Evolutionary conservation across 1,140 invertebrate species (phyloP).

Genomic region (Nasonia giraulti): DNA sequence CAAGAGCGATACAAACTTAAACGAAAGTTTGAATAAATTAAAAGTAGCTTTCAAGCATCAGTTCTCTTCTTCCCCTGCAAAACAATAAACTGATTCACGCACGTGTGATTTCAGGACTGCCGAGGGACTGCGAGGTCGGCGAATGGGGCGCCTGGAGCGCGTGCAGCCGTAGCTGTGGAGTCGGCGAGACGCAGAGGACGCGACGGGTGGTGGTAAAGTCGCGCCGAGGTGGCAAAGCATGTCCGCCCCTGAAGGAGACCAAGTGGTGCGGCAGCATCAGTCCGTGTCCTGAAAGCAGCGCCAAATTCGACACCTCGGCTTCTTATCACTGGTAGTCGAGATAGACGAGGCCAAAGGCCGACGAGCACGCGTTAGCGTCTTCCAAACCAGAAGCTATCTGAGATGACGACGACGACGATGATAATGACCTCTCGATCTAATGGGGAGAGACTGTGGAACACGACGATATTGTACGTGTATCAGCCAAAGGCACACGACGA

Average conservation of each 20-base stretch:
- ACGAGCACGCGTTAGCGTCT: conserved; percentile 27
- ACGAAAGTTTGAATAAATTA: too few species aligned
- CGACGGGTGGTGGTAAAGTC: conserved; percentile 84
- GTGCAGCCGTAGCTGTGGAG: conserved; percentile 90
- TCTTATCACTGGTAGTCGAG: conserved; percentile 26
- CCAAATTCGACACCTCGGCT: background rate
- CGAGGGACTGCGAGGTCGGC: conserved; percentile 87
- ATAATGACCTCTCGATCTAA: background rate
- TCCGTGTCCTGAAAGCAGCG: conserved; percentile 74
- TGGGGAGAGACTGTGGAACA: background rate
- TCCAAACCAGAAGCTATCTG: background rate
- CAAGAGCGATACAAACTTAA: too few species aligned
- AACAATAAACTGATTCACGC: background rate
- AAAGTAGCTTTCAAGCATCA: too few species aligned
- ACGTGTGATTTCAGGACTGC: conserved; percentile 69
- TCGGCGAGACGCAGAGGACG: conserved; percentile 88
- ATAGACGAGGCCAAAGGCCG: background rate
- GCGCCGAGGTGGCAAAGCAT: conserved; percentile 83
- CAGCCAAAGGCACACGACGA: too few species aligned
- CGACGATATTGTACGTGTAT: too few species aligned
- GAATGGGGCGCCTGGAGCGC: conserved; percentile 90
- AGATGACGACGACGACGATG: too few species aligned
- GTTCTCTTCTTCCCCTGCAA: background rate
- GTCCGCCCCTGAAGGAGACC: conserved; percentile 87
- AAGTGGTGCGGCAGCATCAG: conserved; percentile 89